Evolutionary conservation across 2,888 invertebrate genomes (phyloP).

Genomic region (Auanema sp.): DNA sequence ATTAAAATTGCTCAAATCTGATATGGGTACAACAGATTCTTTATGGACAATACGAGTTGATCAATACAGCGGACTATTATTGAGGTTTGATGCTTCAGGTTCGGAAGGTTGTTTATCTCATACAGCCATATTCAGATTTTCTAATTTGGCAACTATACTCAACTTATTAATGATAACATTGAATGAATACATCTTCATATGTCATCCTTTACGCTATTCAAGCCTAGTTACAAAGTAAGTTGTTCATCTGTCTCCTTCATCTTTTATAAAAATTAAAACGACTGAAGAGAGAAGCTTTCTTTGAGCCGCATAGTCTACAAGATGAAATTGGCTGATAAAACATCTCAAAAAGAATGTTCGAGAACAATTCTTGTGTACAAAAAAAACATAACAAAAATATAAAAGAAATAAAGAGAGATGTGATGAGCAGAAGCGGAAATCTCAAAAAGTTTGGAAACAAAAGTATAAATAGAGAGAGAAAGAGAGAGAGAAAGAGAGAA

Average conservation of each 20-base stretch:
- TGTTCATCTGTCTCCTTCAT: not conserved
- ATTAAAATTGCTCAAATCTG: constrained; percentile 36
- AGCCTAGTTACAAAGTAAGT: constrained; percentile 36
- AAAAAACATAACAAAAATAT: too few species aligned
- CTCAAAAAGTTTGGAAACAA: too few species aligned
- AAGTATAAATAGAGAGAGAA: too few species aligned
- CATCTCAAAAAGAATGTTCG: too few species aligned
- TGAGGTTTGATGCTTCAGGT: constrained; percentile 17
- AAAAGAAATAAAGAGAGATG: too few species aligned
- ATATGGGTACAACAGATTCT: constrained; percentile 37
- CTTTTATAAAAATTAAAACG: too few species aligned
- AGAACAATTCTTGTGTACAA: too few species aligned
- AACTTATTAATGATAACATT: constrained; percentile 53
- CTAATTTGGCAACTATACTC: constrained; percentile 51
- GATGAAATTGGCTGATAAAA: too few species aligned
- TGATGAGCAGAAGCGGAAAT: too few species aligned
- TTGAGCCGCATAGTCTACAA: too few species aligned
- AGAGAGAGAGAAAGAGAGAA: too few species aligned
- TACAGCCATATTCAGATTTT: constrained; percentile 5
- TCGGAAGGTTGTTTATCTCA: not conserved
- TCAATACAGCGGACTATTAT: constrained; percentile 38
- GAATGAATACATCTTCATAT: constrained; percentile 54
- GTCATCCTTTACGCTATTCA: constrained; percentile 47
- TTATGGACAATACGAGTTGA: constrained; percentile 40
- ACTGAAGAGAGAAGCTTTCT: too few species aligned